Evolutionary conservation across 1,140 invertebrate genomes (phyloP).

Genomic region (Chlorops oryzae): DNA sequence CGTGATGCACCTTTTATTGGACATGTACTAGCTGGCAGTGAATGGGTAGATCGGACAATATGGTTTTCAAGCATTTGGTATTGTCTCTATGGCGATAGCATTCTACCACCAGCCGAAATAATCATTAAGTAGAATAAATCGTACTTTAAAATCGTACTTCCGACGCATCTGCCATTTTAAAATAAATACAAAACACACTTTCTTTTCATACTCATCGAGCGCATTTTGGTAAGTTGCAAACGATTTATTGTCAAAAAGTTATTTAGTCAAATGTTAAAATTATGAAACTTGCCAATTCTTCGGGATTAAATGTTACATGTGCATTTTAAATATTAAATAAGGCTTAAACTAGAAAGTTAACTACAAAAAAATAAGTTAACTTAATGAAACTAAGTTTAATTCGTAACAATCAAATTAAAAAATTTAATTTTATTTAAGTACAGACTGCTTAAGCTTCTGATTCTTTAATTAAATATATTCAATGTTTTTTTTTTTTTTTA

Average conservation of each 20-base stretch:
- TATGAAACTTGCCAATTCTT: neutral
- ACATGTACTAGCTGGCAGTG: constrained; percentile 64
- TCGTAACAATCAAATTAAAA: neutral
- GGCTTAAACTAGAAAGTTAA: neutral
- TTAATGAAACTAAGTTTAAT: constrained; percentile 1
- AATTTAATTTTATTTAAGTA: constrained; percentile 8
- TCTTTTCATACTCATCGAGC: too few species aligned
- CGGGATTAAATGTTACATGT: neutral
- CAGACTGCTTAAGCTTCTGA: too few species aligned
- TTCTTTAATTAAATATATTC: too few species aligned
- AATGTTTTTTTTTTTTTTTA: neutral
- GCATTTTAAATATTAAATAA: neutral
- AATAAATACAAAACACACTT: constrained; percentile 2
- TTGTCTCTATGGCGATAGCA: constrained; percentile 55
- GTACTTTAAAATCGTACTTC: too few species aligned
- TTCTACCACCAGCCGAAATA: constrained; percentile 52
- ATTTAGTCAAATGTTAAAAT: neutral
- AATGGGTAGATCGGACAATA: constrained; percentile 62
- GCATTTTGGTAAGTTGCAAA: too few species aligned
- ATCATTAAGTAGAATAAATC: constrained; percentile 51
- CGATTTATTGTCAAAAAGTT: too few species aligned
- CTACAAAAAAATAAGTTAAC: constrained; percentile 3
- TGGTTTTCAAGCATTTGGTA: constrained; percentile 72
- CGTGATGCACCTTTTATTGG: constrained; percentile 75
- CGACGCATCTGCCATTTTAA: too few species aligned